These are phyloP conservation scores for Hypocryptadius cinnamomeus DNA, from an alignment of 2,113 vertebrate genomes.

Conservation along the genomic window DNA sequence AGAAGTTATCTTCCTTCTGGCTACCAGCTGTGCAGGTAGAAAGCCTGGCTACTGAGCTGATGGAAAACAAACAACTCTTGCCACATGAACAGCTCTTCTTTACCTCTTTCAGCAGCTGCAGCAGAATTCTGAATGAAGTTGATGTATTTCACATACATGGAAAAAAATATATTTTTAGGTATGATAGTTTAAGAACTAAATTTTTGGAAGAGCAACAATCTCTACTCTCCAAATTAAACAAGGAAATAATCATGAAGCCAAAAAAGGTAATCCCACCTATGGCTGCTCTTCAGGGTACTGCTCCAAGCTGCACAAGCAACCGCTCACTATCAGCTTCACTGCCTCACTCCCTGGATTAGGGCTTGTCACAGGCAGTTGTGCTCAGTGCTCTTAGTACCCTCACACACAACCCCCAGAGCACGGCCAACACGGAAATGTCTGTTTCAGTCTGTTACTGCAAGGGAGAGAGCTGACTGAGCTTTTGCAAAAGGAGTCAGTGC, in stretches of 20 bases:
- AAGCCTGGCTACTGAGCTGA: background rate
- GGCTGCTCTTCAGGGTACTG: background rate
- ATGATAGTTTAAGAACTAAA: background rate
- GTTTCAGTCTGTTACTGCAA: background rate
- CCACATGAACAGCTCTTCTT: background rate
- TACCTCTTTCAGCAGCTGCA: background rate
- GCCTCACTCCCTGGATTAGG: background rate
- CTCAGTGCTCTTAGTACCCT: background rate
- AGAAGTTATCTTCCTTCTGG: background rate
- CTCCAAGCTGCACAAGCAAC: background rate
- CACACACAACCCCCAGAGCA: background rate
- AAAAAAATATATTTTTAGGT: background rate
- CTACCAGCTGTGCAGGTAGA: background rate
- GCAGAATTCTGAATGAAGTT: background rate
- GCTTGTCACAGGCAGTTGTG: background rate
- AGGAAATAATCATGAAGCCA: background rate
- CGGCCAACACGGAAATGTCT: background rate
- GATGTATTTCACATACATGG: accelerated
- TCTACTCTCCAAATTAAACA: background rate
- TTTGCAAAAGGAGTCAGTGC: background rate
- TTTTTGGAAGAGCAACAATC: background rate
- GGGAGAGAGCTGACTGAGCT: background rate
- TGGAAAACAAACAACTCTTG: background rate
- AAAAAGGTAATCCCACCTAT: background rate
- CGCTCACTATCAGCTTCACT: background rate